phyloP scores from a whole-genome alignment of 2,113 vertebrate genomes.

The Eptatretus burgeri region DNA sequence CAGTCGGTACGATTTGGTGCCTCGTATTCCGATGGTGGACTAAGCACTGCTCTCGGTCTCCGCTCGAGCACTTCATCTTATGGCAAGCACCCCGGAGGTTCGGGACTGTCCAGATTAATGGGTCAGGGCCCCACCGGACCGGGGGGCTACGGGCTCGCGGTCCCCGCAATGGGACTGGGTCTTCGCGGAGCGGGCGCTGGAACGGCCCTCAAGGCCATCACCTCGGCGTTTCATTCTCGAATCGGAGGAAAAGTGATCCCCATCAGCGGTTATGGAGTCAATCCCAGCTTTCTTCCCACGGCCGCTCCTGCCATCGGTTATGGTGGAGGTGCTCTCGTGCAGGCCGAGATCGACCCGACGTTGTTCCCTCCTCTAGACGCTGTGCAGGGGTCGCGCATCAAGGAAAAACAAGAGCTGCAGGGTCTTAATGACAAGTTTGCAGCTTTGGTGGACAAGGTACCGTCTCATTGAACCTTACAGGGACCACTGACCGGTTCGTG shows the following conservation, averaged over 20 bases:
- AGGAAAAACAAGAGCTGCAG: neutral
- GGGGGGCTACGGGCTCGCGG: too few relatives aligned
- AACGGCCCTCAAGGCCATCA: slow-evolving; percentile 1
- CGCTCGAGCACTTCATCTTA: too few relatives aligned
- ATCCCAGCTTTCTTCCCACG: slow-evolving; percentile 14
- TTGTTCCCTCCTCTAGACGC: neutral
- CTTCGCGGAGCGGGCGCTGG: slow-evolving; percentile 9
- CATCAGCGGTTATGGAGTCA: slow-evolving; percentile 16
- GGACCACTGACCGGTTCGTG: too few relatives aligned
- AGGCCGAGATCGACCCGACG: neutral
- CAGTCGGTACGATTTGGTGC: neutral
- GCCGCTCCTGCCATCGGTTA: neutral
- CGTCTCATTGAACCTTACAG: too few relatives aligned
- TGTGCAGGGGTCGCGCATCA: neutral
- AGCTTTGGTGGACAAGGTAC: slow-evolving; percentile 4
- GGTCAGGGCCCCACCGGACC: too few relatives aligned
- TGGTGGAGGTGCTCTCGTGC: neutral
- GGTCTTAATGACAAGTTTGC: neutral
- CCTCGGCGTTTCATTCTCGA: neutral
- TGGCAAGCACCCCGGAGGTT: too few relatives aligned
- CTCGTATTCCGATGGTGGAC: neutral
- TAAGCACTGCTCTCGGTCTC: neutral
- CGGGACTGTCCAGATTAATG: too few relatives aligned
- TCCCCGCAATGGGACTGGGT: slow-evolving; percentile 7
- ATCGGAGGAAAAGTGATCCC: slow-evolving; percentile 12